These are phyloP conservation scores for Chrosomus eos DNA, from an alignment of 2,797 vertebrate species.

Conservation along the genomic window DNA sequence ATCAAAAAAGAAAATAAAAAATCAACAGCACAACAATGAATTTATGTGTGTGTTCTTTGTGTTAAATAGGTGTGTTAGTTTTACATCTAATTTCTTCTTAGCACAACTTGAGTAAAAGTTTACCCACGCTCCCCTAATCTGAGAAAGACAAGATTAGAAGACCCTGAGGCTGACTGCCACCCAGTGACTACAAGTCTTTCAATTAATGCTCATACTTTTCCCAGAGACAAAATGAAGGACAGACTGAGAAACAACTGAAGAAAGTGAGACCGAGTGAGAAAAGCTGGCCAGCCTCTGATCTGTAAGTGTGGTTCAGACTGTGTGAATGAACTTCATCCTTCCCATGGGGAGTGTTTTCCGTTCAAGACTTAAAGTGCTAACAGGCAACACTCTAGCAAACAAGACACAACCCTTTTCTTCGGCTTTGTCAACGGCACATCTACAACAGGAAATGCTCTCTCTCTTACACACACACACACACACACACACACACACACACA, in stretches of 20 bases:
- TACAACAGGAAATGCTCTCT: not conserved
- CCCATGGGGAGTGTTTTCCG: constrained; percentile 22
- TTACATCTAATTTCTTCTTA: not conserved
- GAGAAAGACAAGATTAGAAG: constrained; percentile 2
- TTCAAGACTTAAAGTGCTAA: constrained; percentile 42
- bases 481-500: not conserved
- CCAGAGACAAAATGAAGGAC: constrained; percentile 27
- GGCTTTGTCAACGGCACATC: constrained; percentile 12
- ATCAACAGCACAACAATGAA: not conserved
- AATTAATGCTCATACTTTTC: not conserved
- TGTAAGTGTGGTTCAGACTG: constrained; percentile 24
- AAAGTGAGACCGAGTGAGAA: constrained; percentile 4
- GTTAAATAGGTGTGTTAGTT: not conserved
- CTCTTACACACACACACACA: not conserved
- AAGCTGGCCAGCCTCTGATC: constrained; percentile 24
- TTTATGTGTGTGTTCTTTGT: not conserved
- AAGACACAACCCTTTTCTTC: not conserved
- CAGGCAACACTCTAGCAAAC: constrained; percentile 42
- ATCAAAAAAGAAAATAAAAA: not conserved
- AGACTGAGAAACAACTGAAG: constrained; percentile 1
- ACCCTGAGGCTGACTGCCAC: not conserved
- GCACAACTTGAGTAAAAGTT: not conserved
- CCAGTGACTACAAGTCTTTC: constrained; percentile 1
- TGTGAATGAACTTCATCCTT: constrained; percentile 24
- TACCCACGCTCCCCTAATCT: not conserved